Evolutionary conservation across 1,140 invertebrate genomes (phyloP).

Genomic region (Scaptomyza hsui): DNA sequence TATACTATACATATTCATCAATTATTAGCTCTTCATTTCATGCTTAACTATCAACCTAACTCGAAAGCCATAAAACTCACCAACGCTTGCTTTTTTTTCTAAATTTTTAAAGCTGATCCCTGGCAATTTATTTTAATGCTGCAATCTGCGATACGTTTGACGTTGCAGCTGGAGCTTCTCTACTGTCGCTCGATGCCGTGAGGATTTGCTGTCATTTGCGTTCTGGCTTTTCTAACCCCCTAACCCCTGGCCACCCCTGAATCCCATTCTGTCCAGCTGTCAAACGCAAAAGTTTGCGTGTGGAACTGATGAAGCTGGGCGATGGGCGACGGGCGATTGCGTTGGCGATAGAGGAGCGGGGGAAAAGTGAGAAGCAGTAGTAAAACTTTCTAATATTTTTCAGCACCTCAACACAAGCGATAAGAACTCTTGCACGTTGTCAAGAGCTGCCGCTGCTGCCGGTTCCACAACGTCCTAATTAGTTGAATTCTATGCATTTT

Average conservation of each 20-base stretch:
- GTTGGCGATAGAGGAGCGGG: background rate
- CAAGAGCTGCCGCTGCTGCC: constrained; percentile 6
- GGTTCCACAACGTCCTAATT: constrained; percentile 62
- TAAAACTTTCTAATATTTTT: constrained; percentile 80
- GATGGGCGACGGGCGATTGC: constrained; percentile 5
- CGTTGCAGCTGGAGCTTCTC: constrained; percentile 16
- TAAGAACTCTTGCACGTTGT: constrained; percentile 71
- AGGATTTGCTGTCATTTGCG: constrained; percentile 78
- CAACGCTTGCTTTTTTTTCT: constrained; percentile 1
- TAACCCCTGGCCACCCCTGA: background rate
- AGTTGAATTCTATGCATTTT: constrained; percentile 77
- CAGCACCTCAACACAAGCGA: constrained; percentile 71
- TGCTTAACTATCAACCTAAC: background rate
- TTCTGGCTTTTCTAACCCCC: constrained; percentile 26
- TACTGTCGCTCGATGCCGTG: constrained; percentile 47
- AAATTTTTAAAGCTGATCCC: constrained; percentile 52
- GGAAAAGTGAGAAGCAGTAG: constrained; percentile 15
- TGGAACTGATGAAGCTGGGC: constrained; percentile 21
- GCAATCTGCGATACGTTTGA: constrained; percentile 47
- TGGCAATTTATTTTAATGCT: constrained; percentile 70
- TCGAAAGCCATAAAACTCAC: background rate
- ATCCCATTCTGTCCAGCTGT: constrained; percentile 31
- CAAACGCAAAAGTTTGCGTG: constrained; percentile 71
- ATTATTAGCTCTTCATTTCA: background rate
- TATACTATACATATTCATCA: no score